Percentiles rank a stretch among this genome's conserved stretches.
Evolutionary conservation across 1,140 invertebrate genomes (phyloP).

Genomic region (Hyposmocoma kahamanoa): DNA sequence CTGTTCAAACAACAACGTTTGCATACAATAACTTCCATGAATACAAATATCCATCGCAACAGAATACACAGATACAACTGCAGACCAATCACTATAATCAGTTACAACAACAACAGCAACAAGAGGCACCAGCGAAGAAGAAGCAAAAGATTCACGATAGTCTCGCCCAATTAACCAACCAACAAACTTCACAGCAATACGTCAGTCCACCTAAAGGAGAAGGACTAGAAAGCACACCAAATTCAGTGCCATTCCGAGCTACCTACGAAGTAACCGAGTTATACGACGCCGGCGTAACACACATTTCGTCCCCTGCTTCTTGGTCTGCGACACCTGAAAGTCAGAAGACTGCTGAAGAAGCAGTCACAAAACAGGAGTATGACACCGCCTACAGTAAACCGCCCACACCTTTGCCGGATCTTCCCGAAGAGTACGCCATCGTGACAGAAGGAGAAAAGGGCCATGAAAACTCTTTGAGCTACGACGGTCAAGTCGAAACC

Average conservation of each 20-base stretch:
- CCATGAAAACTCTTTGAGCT: slow-evolving; percentile 50
- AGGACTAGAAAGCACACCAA: slow-evolving; percentile 27
- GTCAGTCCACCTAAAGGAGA: slow-evolving; percentile 28
- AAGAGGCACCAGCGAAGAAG: slow-evolving; percentile 30
- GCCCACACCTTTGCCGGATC: slow-evolving; percentile 32
- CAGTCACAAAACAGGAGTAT: slow-evolving; percentile 33
- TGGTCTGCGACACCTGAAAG: slow-evolving; percentile 43
- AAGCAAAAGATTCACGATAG: slow-evolving; percentile 49
- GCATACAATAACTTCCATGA: slow-evolving; percentile 34
- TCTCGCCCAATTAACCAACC: slow-evolving; percentile 37
- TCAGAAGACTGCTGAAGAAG: slow-evolving; percentile 35
- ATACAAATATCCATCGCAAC: slow-evolving; percentile 19
- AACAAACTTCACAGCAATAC: slow-evolving; percentile 49
- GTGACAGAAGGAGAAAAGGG: slow-evolving; percentile 56
- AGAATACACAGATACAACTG: slow-evolving; percentile 23
- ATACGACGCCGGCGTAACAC: slow-evolving; percentile 37
- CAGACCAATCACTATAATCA: neutral
- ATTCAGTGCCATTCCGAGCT: slow-evolving; percentile 30
- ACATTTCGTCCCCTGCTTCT: slow-evolving; percentile 33
- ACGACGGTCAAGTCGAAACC: slow-evolving; percentile 48
- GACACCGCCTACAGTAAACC: slow-evolving; percentile 26
- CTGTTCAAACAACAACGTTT: slow-evolving; percentile 42
- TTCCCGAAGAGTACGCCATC: slow-evolving; percentile 53
- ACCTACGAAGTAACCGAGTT: slow-evolving; percentile 67
- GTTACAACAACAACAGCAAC: slow-evolving; percentile 11